These are phyloP conservation scores for Carassius gibelio DNA, from an alignment of 2,113 vertebrate genomes.

Conservation along the genomic window DNA sequence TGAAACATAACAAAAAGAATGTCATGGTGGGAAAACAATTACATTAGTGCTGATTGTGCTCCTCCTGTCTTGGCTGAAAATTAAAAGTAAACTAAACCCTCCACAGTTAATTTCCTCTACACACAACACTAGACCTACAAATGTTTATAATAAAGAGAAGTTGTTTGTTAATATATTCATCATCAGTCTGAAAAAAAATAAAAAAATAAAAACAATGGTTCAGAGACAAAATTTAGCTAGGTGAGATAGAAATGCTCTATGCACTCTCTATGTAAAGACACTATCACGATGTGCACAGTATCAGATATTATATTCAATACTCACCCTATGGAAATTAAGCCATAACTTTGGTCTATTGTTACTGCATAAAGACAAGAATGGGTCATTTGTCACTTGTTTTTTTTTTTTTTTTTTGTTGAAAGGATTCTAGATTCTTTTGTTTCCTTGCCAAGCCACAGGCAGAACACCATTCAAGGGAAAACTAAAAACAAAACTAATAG, in stretches of 20 bases:
- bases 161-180: not conserved
- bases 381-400: not conserved
- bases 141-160: not conserved
- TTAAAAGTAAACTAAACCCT: slow-evolving; percentile 35
- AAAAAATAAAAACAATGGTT: too few species aligned
- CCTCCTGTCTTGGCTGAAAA: not conserved
- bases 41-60: not conserved
- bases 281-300: not conserved
- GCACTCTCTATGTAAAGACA: not conserved
- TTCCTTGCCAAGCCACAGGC: not conserved
- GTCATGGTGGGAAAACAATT: not conserved
- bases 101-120: not conserved
- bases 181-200: not conserved
- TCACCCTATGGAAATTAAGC: not conserved
- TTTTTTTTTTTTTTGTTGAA: too few species aligned
- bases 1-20: not conserved
- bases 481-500: not conserved
- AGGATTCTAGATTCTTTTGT: not conserved
- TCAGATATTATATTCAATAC: not conserved
- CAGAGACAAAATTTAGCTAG: too few species aligned
- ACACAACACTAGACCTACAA: not conserved
- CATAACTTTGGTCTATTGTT: not conserved
- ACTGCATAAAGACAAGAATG: not conserved
- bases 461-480: not conserved
- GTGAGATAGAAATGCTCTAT: not conserved